Percentiles rank a stretch among this genome's conserved stretches.
Conservation (phyloP, 2,113 vertebrate genomes). For the Mobula hypostoma region DNA sequence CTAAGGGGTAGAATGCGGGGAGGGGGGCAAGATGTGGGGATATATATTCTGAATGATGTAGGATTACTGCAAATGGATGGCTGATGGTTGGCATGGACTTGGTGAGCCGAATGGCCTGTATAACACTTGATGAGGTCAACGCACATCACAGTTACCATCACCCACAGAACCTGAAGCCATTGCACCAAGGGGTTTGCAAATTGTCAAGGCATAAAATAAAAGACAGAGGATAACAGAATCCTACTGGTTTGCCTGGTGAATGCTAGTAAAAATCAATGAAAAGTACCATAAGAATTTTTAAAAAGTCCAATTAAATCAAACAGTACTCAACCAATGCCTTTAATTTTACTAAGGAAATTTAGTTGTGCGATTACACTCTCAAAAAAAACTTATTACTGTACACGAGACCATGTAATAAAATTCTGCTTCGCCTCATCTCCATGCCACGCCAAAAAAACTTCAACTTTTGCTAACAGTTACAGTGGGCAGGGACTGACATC, state of each 20-base stretch:
- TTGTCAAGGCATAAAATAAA: neutral
- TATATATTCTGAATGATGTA: too few relatives aligned
- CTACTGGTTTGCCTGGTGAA: neutral
- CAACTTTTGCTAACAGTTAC: neutral
- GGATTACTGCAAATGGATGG: too few relatives aligned
- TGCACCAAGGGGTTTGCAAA: neutral
- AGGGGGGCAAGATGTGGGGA: too few relatives aligned
- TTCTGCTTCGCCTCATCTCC: neutral
- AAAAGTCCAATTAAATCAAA: neutral
- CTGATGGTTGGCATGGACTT: too few relatives aligned
- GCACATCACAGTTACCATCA: neutral
- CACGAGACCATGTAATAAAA: neutral
- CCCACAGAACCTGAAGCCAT: neutral
- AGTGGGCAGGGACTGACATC: neutral
- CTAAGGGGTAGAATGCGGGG: too few relatives aligned
- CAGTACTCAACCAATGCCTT: neutral
- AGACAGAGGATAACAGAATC: neutral
- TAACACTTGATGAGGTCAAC: too few relatives aligned
- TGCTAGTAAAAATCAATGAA: neutral
- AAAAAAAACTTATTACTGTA: too few relatives aligned
- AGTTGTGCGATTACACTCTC: neutral
- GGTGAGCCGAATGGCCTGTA: too few relatives aligned
- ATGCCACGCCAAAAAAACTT: neutral
- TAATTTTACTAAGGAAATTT: neutral
- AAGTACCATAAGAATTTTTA: neutral